Conservation (phyloP, 2,888 invertebrate species). For the Chloroclysta siterata region DNA sequence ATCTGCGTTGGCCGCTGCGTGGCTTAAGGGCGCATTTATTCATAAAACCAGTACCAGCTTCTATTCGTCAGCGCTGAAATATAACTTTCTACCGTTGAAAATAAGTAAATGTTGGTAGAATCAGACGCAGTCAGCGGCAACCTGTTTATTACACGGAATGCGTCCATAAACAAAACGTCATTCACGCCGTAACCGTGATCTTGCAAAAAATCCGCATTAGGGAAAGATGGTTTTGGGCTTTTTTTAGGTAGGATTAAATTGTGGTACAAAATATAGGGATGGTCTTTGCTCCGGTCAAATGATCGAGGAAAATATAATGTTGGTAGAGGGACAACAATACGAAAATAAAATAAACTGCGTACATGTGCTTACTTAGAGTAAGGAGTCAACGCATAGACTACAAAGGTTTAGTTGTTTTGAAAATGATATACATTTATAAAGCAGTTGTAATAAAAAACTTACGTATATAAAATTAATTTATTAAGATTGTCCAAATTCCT, state of each 20-base stretch:
- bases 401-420: too few relatives aligned
- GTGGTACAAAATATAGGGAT: constrained; percentile 1
- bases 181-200: constrained; percentile 59
- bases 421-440: too few relatives aligned
- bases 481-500: too few relatives aligned
- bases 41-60: constrained; percentile 6
- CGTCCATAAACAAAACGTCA: constrained; percentile 65
- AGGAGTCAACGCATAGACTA: too few relatives aligned
- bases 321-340: not conserved
- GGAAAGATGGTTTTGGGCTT: constrained; percentile 32
- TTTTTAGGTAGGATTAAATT: constrained; percentile 32
- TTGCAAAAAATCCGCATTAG: constrained; percentile 49
- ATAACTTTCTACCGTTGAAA: not conserved
- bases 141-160: constrained; percentile 3
- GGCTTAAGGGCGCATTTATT: constrained; percentile 31
- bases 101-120: not conserved
- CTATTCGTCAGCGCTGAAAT: not conserved
- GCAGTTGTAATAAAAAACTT: too few relatives aligned
- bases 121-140: not conserved
- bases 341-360: too few relatives aligned
- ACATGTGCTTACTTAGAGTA: too few relatives aligned
- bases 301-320: not conserved
- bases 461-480: too few relatives aligned
- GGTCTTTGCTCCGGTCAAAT: not conserved
- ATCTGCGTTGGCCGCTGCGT: constrained; percentile 62